Evolutionary conservation across 2,113 vertebrate species (phyloP).

Genomic region (Lasiurus cinereus): DNA sequence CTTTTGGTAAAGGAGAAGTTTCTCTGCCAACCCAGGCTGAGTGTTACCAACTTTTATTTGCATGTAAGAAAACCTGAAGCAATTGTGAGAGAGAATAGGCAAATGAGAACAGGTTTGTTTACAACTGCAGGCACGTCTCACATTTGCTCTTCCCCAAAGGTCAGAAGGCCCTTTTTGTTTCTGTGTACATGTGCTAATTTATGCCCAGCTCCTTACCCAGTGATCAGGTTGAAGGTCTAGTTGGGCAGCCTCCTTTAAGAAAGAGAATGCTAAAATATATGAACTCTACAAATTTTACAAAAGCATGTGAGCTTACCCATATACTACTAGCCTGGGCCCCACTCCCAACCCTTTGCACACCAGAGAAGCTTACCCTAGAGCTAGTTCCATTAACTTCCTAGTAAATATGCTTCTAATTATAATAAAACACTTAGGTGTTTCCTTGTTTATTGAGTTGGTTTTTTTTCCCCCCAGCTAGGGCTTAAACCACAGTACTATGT

Average conservation of each 20-base stretch:
- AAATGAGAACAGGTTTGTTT: conserved; percentile 76
- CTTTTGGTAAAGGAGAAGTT: conserved; percentile 38
- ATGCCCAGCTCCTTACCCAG: conserved; percentile 32
- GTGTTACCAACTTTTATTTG: conserved; percentile 69
- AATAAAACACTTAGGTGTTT: conserved; percentile 43
- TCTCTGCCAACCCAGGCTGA: not conserved
- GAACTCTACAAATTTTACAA: conserved; percentile 54
- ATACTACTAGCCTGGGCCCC: not conserved
- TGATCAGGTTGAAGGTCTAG: conserved; percentile 24
- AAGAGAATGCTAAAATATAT: conserved; percentile 50
- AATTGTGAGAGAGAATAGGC: conserved; percentile 70
- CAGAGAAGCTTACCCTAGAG: conserved; percentile 16
- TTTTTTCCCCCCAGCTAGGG: not conserved
- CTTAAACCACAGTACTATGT: not conserved
- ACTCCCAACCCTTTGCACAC: not conserved
- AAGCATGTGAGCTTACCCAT: not conserved
- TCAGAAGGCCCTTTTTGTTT: conserved; percentile 23
- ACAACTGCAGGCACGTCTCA: conserved; percentile 37
- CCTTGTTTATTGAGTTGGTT: conserved; percentile 31
- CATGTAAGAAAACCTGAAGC: conserved; percentile 79
- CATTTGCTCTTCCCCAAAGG: conserved; percentile 64
- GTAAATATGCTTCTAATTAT: conserved; percentile 66
- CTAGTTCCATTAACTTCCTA: conserved; percentile 51
- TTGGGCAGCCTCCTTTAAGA: conserved; percentile 34
- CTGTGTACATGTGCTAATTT: conserved; percentile 46